Evolutionary conservation across 2,888 invertebrate species (phyloP), one percentile per base, ranked within the genome.

Genomic region (Hemicrepidius hirtus): DNA sequence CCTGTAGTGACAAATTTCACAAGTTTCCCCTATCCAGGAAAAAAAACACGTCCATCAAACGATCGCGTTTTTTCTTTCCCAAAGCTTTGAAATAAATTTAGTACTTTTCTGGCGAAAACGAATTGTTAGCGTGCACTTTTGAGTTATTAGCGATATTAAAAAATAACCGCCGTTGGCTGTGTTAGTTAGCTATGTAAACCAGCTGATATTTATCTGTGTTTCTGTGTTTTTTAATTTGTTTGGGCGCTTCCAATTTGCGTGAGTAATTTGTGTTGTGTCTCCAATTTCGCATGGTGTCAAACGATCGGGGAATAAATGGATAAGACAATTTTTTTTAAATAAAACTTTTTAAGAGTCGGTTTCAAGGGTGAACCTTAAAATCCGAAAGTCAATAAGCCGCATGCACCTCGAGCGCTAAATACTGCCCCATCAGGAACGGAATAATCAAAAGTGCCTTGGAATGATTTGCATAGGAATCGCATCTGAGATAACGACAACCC

Each of bases 401-500:
- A 40, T 65, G 41, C 65, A 68, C 64, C 68, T 73, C 55, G 50
- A 64, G 55, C 37, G 40, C 65, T 55, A 66, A 73, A 71, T 73
- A 73, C 70, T 59, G 68, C 73, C 60, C 75, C 75, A 71, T 75
- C 73, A 75, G 73, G 73, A 75, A 68, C 73, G 53, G 80, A 77
- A 80, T 79, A 80, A 80, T 80, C 80, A 80, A 80, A 80, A 80
- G 80, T 80, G 80, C 77, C 77, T 78, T 67, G 76, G 75, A 78
- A 80, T 78, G 79, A 80, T 80, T 80, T 80, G 80, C 80, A 80
- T 80, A 80, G 80, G 76, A 80, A 80, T 80, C 80, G 73, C 80
- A 80, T 80, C 80, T 79, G 76, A 80, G 80, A 80, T 80, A 80
- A 80, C 79, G 80, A 80, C 80, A 80, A 80, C 80, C 80, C 80